Evolutionary conservation across 1,140 invertebrate species (phyloP), one percentile per base, ranked within the genome.

Genomic region (Acromyrmex charruanus): DNA sequence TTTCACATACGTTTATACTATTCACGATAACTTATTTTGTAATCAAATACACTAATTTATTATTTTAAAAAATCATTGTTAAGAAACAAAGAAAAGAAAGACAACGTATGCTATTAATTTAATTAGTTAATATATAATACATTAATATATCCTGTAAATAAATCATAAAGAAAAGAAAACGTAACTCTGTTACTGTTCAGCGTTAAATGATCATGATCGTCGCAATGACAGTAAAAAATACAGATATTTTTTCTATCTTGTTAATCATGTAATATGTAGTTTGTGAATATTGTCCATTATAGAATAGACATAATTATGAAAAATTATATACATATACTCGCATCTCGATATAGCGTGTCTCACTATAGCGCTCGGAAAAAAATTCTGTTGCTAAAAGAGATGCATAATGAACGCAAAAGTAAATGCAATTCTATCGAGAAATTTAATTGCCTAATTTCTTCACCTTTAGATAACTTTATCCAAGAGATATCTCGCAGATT

Each of bases 181-280:
- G 25, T 53, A 59, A 21, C 18, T 35, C 12, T 66, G 31, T 65
- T 21, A 68, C 21, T 61, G 49, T 68, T 75, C 74, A 31, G 65
- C 4, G 4, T 77, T 49, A 44, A n/a, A 59, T 61, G 1, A 58
- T 66, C 35, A 51, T 66, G 31, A 28, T 58, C 14, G 61, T 66
- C 10, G n/a, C 31, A n/a, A 53, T 68, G 31, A 55, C 21, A 74
- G 21, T 74, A 68, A 69, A 87, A 74, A 69, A 87, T 74, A 71
- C 44, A 72, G n/a, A 59, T 49, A 35, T 49, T 9, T 55, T 61
- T n/a, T 72, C 18, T 80, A 74, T 44, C 51, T 85, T 51, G n/a
- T 80, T 89, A 89, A 85, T 66, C 6, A 28, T 66, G 16, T 39
- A 72, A 59, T 75, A 49, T 58, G 18, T 39, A 85, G 77, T 85